These are phyloP conservation scores for Chrysolina haemoptera DNA, from an alignment of 2,888 invertebrate genomes.

Conservation along the genomic window DNA sequence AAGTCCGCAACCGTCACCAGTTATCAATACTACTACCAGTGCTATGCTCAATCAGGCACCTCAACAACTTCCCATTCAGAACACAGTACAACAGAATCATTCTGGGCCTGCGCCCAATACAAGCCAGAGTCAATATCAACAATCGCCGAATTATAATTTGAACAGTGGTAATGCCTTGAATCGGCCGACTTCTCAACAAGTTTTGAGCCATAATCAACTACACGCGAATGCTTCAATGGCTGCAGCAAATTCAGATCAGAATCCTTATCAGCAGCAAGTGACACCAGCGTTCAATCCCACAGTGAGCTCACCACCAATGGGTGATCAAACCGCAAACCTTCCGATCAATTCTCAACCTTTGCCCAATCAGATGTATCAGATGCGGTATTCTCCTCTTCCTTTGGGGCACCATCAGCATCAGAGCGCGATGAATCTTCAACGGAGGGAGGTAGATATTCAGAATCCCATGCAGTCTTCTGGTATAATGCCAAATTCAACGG, in stretches of 20 bases:
- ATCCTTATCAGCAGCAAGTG: background rate
- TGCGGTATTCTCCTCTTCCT: constrained; percentile 1
- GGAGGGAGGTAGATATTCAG: background rate
- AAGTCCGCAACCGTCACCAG: background rate
- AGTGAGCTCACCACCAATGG: background rate
- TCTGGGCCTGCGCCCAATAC: background rate
- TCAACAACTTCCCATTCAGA: background rate
- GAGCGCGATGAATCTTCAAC: constrained; percentile 8
- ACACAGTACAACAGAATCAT: background rate
- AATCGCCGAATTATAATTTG: background rate
- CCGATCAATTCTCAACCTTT: background rate
- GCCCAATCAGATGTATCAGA: constrained; percentile 2
- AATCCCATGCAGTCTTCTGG: background rate
- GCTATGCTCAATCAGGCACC: background rate
- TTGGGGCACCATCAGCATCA: constrained; percentile 4
- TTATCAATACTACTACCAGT: background rate
- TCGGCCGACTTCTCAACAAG: background rate
- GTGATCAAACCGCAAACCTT: background rate
- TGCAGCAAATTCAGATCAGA: background rate
- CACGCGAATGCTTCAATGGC: background rate
- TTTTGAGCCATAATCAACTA: background rate
- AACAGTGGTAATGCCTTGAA: background rate
- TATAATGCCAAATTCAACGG: background rate
- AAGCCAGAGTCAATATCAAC: background rate
- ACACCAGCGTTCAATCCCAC: background rate